Evolutionary conservation across 2,113 vertebrate genomes (phyloP).

Genomic region (Phalacrocorax brasilianus): DNA sequence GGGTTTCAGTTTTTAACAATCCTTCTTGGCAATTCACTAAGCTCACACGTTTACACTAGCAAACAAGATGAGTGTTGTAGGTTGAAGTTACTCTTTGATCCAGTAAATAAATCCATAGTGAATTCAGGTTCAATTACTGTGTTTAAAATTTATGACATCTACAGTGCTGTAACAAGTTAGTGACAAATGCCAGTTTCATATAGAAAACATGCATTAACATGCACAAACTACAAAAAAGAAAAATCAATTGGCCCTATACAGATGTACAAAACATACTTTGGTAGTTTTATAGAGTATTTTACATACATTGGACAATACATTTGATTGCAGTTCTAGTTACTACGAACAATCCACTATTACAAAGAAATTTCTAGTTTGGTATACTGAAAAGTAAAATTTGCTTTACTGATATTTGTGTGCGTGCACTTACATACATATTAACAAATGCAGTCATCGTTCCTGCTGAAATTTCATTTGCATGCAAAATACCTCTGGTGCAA

Average conservation of each 20-base stretch:
- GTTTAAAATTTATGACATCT: conserved; percentile 67
- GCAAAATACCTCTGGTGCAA: conserved; percentile 54
- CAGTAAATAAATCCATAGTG: conserved; percentile 67
- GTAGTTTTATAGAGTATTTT: not conserved
- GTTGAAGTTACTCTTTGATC: conserved; percentile 70
- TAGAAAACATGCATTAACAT: conserved; percentile 18
- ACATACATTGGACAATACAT: not conserved
- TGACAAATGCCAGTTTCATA: conserved; percentile 51
- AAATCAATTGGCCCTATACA: not conserved
- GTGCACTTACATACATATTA: not conserved
- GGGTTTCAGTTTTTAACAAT: not conserved
- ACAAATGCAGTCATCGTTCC: not conserved
- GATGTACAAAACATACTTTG: conserved; percentile 8
- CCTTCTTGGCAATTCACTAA: conserved; percentile 43
- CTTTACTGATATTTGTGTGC: not conserved
- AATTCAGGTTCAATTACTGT: conserved; percentile 66
- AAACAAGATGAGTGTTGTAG: conserved; percentile 56
- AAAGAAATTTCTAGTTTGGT: not conserved
- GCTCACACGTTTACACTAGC: conserved; percentile 47
- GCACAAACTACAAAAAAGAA: not conserved
- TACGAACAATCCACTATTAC: not conserved
- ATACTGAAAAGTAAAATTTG: not conserved
- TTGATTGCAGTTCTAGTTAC: not conserved
- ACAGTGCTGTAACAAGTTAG: conserved; percentile 32
- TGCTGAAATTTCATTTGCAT: conserved; percentile 50